Conservation (phyloP, 92 coral and sea anemone genomes). For the Phymanthus crucifer region DNA sequence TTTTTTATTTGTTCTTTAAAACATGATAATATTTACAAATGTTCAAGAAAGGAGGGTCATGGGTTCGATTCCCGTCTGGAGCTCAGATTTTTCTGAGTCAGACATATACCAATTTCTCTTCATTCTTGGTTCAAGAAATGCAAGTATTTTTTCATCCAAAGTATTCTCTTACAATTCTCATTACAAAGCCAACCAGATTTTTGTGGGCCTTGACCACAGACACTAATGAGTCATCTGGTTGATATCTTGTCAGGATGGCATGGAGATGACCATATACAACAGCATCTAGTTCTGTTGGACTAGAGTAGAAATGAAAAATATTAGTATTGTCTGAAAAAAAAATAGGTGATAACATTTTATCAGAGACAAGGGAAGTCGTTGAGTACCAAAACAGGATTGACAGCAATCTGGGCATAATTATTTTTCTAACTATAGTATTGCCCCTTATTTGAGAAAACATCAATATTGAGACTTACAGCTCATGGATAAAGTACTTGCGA, state of each 20-base stretch:
- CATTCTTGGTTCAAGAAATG: too few species aligned
- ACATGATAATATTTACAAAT: not conserved
- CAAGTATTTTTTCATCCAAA: not conserved
- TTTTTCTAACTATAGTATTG: too few species aligned
- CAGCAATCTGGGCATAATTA: too few species aligned
- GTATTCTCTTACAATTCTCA: conserved; percentile 45
- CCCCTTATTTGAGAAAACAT: not conserved
- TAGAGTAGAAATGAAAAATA: conserved; percentile 4
- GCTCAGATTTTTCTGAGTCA: too few species aligned
- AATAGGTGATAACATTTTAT: too few species aligned
- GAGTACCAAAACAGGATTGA: too few species aligned
- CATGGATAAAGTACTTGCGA: conserved; percentile 61
- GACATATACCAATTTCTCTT: too few species aligned
- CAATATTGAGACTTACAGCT: conserved; percentile 40
- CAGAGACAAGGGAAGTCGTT: too few species aligned
- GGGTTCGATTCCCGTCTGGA: too few species aligned
- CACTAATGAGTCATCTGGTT: conserved; percentile 66
- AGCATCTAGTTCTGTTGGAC: conserved; percentile 84
- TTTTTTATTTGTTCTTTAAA: not conserved
- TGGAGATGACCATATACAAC: conserved; percentile 81
- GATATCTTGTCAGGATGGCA: conserved; percentile 66
- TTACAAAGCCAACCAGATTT: conserved; percentile 68
- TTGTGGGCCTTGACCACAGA: conserved; percentile 54
- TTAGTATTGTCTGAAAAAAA: not conserved
- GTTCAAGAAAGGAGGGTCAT: too few species aligned